phyloP scores from a whole-genome alignment of 2,797 vertebrate genomes.

The Limnodromus scolopaceus region DNA sequence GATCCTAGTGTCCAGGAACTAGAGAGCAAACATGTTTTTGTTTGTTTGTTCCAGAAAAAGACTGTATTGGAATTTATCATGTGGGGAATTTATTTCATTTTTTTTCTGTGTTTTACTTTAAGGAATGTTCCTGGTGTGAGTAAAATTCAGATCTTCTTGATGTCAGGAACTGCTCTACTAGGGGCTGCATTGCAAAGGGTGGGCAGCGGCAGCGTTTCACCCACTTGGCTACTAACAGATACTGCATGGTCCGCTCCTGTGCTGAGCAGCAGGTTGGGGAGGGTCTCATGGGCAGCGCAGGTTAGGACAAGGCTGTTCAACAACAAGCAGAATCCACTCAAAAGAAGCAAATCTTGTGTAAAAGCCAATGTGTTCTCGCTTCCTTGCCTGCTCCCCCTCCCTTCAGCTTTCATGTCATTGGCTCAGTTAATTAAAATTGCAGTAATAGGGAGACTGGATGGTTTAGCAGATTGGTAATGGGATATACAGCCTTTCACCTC shows the following conservation, averaged over 20 bases:
- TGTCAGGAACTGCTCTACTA: not conserved
- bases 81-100: not conserved
- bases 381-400: slow-evolving; percentile 17
- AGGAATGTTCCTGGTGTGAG: not conserved
- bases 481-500: slow-evolving; percentile 71
- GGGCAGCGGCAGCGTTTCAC: not conserved
- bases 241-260: rapidly evolving
- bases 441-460: slow-evolving; percentile 55
- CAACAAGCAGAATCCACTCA: slow-evolving; percentile 14
- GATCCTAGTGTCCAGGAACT: not conserved
- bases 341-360: slow-evolving; percentile 48
- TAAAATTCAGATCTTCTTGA: not conserved
- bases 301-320: slow-evolving; percentile 4
- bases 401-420: slow-evolving; percentile 64
- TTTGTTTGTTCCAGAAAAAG: not conserved
- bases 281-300: not conserved
- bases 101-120: not conserved
- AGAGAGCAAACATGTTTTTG: rapidly evolving
- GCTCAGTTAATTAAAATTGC: slow-evolving; percentile 72
- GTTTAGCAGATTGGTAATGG: slow-evolving; percentile 67
- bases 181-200: not conserved
- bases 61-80: not conserved
- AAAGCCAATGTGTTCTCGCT: slow-evolving; percentile 55
- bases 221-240: not conserved
- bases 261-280: not conserved